These are phyloP conservation scores for Harpalus rubripes DNA, from an alignment of 2,888 invertebrate genomes.

Conservation along the genomic window DNA sequence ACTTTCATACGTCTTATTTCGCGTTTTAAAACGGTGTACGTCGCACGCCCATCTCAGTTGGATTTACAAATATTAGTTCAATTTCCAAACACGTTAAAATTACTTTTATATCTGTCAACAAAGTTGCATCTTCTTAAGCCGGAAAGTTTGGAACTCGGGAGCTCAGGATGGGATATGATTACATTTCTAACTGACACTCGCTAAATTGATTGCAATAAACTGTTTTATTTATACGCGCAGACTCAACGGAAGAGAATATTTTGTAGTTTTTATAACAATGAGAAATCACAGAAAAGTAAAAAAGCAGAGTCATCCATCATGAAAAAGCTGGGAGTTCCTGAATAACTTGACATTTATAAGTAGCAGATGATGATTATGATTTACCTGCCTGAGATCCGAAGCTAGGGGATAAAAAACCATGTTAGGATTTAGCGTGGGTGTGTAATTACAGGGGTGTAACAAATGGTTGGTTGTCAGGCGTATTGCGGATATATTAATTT, in stretches of 20 bases:
- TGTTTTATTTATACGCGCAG: conserved; percentile 4
- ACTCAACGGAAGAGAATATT: not conserved
- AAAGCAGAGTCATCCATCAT: conserved; percentile 43
- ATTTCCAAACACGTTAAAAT: conserved; percentile 60
- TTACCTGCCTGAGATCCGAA: conserved; percentile 20
- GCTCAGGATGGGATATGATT: conserved; percentile 3
- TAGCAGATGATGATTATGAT: conserved; percentile 20
- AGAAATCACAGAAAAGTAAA: not conserved
- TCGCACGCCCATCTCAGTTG: conserved; percentile 1
- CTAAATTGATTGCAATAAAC: conserved; percentile 24
- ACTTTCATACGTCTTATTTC: conserved; percentile 59
- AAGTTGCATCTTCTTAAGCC: conserved; percentile 50
- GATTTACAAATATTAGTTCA: conserved; percentile 62
- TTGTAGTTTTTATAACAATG: conserved; percentile 18
- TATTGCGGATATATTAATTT: conserved; percentile 33
- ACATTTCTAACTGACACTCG: conserved; percentile 20
- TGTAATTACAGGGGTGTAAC: conserved; percentile 16
- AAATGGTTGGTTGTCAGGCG: conserved; percentile 16
- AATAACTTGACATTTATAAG: conserved; percentile 51
- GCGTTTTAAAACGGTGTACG: conserved; percentile 49
- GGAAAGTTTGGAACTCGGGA: conserved; percentile 17
- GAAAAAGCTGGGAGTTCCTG: conserved; percentile 10
- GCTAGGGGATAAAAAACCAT: not conserved
- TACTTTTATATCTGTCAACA: conserved; percentile 62
- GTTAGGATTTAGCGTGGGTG: not conserved